phyloP scores from a whole-genome alignment of 2,797 vertebrate genomes.

The Phrynocephalus guinanensis region DNA sequence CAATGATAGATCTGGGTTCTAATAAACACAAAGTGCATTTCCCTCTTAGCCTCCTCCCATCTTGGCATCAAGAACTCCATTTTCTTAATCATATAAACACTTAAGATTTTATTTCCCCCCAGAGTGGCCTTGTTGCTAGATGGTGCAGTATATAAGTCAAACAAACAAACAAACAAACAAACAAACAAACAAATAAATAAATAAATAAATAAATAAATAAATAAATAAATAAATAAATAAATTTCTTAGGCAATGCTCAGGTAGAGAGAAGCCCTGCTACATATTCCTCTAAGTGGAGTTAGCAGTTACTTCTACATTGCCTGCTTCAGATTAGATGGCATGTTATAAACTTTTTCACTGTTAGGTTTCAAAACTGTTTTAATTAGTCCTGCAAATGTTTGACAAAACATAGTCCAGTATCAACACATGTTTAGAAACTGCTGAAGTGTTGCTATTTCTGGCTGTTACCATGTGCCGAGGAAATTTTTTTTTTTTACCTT shows the following conservation, averaged over 20 bases:
- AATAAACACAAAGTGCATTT: neutral
- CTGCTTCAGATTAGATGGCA: neutral
- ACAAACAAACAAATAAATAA: too few relatives aligned
- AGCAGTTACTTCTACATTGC: neutral
- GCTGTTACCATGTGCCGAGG: conserved; percentile 57
- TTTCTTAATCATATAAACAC: neutral
- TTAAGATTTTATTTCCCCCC: neutral
- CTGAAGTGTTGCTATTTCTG: conserved; percentile 67
- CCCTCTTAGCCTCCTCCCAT: neutral
- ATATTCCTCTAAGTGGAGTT: neutral
- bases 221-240: too few relatives aligned
- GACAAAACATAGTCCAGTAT: conserved; percentile 53
- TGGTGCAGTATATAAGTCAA: too few relatives aligned
- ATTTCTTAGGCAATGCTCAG: too few relatives aligned
- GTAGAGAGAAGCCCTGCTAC: neutral
- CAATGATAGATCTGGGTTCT: too few relatives aligned
- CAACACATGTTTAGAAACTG: conserved; percentile 51
- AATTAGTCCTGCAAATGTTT: conserved; percentile 20
- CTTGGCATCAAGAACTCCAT: neutral
- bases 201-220: too few relatives aligned
- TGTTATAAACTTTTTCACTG: neutral
- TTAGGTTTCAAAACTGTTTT: neutral
- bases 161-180: too few relatives aligned
- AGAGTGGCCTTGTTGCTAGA: too few relatives aligned
- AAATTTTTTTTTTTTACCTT: conserved; percentile 61